Evolutionary conservation across 1,140 invertebrate genomes (phyloP), one percentile per base, ranked within the genome.

Genomic region (Neoseiulus cucumeris): DNA sequence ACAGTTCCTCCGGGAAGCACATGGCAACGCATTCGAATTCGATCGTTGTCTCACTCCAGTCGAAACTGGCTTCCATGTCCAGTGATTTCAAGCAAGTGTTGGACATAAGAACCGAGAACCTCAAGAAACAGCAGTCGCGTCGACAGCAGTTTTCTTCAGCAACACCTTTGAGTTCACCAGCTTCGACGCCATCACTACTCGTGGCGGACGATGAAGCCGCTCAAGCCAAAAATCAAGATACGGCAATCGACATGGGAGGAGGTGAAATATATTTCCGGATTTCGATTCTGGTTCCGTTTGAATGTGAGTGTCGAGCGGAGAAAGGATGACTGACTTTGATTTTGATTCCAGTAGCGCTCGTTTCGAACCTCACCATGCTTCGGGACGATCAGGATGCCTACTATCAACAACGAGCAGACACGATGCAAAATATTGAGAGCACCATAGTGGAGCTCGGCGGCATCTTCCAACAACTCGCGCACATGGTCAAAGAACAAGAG

Each of bases 401-500:
- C 79, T 81, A 96, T 25, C 86, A 90, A 73, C 87, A 86, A 73
- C 80, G 95, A 71, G 91, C 91, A 41, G 91, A 95, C 74, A 93
- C 93, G 0, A 98, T 99, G 92, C 91, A 97, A 75, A 96, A 90
- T 75, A 98, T 99, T 72, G 95, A 99, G 77, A 91, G 89, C 12
- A 98, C 94, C 30, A 98, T 99, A 73, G 91, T 98, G 17, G 95
- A 99, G 78, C 77, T 99, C n/a, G 94, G 95, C 6, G 89, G 88
- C 44, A 98, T 99, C 74, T 99, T 98, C 74, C 87, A 91, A 73
- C 94, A 99, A 75, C 78, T 99, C 69, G 93, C 95, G 20, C 87
- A 90, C 73, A 95, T 99, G 91, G 93, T 99, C 25, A 94, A 97
- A 74, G 95, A 99, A 77, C 96, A 98, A 66, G 93, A 96, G 77